Evolutionary conservation across 2,797 vertebrate genomes (phyloP).

Genomic region (Telmatherina bonti): DNA sequence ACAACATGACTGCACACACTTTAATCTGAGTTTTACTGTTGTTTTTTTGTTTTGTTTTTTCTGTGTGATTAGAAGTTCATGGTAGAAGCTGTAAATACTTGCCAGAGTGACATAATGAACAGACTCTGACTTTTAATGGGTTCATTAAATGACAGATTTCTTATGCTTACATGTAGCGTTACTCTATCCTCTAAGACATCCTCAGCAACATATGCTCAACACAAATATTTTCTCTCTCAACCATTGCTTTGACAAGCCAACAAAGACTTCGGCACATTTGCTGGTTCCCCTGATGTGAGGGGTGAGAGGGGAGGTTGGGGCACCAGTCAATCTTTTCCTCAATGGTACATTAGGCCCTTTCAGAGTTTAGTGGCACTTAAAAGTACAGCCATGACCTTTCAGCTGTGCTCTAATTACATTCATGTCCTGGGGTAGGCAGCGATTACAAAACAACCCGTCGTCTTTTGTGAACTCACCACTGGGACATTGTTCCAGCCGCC

Average conservation of each 20-base stretch:
- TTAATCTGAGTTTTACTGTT: neutral
- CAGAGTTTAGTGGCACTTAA: slow-evolving; percentile 76
- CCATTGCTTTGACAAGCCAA: slow-evolving; percentile 56
- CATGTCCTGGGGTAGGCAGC: slow-evolving; percentile 78
- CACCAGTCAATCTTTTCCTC: slow-evolving; percentile 73
- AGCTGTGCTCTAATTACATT: slow-evolving; percentile 85
- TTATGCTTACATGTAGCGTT: slow-evolving; percentile 5
- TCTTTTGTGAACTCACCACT: slow-evolving; percentile 82
- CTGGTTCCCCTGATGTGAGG: slow-evolving; percentile 50
- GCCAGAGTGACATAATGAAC: neutral
- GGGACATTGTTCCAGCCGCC: slow-evolving; percentile 80
- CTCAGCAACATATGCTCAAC: slow-evolving; percentile 40
- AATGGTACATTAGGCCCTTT: slow-evolving; percentile 77
- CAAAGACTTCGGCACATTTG: slow-evolving; percentile 64
- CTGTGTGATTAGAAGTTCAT: neutral
- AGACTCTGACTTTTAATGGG: neutral
- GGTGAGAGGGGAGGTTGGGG: slow-evolving; percentile 53
- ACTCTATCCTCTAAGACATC: slow-evolving; percentile 36
- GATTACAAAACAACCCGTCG: slow-evolving; percentile 78
- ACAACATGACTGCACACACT: neutral
- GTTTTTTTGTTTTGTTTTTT: neutral
- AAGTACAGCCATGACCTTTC: slow-evolving; percentile 82
- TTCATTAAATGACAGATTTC: neutral
- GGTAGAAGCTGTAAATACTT: neutral
- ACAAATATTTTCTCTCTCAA: slow-evolving; percentile 56